Percentiles rank a stretch among this genome's conserved stretches.
Conservation (phyloP, 1,140 invertebrate genomes). For the Drosophila seguyi region DNA sequence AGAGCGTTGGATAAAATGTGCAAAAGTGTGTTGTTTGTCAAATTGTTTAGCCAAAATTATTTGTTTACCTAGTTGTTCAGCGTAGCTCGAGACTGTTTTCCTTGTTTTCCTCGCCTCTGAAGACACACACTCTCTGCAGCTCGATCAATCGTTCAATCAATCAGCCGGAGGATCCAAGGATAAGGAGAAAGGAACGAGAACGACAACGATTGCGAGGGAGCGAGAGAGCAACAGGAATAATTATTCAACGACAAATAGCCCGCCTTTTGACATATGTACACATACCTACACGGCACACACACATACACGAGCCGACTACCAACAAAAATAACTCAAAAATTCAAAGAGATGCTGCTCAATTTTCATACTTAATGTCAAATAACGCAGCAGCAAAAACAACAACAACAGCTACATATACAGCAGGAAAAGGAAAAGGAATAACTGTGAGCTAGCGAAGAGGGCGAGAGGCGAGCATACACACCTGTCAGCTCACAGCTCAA, state of each 20-base stretch:
- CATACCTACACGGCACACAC: slow-evolving; percentile 37
- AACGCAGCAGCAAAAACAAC: slow-evolving; percentile 29
- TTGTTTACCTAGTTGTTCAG: slow-evolving; percentile 75
- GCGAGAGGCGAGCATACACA: slow-evolving; percentile 14
- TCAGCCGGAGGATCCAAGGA: slow-evolving; percentile 3
- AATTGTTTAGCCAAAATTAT: slow-evolving; percentile 80
- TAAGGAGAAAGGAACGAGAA: slow-evolving; percentile 1
- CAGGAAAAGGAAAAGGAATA: slow-evolving; percentile 40
- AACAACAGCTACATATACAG: slow-evolving; percentile 33
- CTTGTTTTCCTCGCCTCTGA: slow-evolving; percentile 17
- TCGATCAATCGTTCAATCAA: slow-evolving; percentile 16
- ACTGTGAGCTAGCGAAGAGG: slow-evolving; percentile 49
- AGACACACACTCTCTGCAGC: slow-evolving; percentile 23
- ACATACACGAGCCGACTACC: slow-evolving; percentile 16
- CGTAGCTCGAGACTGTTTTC: slow-evolving; percentile 64
- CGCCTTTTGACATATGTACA: slow-evolving; percentile 50
- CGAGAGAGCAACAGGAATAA: slow-evolving; percentile 22
- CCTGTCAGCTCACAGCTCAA: slow-evolving; percentile 24
- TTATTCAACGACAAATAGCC: slow-evolving; percentile 32
- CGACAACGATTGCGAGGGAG: slow-evolving; percentile 3
- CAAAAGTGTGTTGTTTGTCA: slow-evolving; percentile 79
- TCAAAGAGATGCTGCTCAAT: slow-evolving; percentile 72
- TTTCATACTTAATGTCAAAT: slow-evolving; percentile 69
- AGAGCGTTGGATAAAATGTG: slow-evolving; percentile 70
- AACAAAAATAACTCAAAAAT: slow-evolving; percentile 40